Evolutionary conservation across 2,888 invertebrate species (phyloP), one percentile per base, ranked within the genome.

Genomic region (Prosopocoilus inquinatus): DNA sequence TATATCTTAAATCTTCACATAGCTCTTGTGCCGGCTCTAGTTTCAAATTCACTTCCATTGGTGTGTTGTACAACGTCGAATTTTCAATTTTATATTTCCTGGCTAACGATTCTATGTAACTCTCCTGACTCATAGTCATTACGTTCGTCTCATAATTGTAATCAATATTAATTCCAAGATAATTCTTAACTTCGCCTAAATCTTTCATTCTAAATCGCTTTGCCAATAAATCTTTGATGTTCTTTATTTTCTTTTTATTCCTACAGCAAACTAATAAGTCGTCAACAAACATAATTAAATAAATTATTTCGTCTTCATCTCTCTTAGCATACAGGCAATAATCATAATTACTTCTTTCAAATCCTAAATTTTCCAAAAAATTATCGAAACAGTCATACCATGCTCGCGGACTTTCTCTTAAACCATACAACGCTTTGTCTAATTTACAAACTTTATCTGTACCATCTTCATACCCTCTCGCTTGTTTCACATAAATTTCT

Each of bases 111-210:
- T 53, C 49, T 41, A 65, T 67, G 54, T 67, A 70, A 9, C 59
- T 52, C 55, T 63, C 64, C 49, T 69, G 50, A 65, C 69, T 66
- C 52, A 74, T 53, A n/a, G 64, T 67, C 60, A 72, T 59, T 35
- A 38, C 60, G n/a, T 53, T 54, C 13, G 58, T 55, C 15, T 50
- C 43, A 11, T 47, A 58, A 60, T 70, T 47, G 55, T 63, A 64
- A 58, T 70, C 63, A 32, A 72, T 67, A 57, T 71, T 64, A 49
- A 72, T 72, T 1, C 71, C 72, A 58, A 73, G 56, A 50, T 58
- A 58, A 43, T 20, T 53, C 20, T 55, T 51, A 9, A 55, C 43
- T 43, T 55, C 15, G 15, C 51, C 50, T 28, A 57, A 9, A 50
- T 59, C 53, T 57, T 53, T 57, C 53, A 57, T 70, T 57, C 50